Conservation (phyloP, 1,140 invertebrate species). For the Lordiphosa mommai region DNA sequence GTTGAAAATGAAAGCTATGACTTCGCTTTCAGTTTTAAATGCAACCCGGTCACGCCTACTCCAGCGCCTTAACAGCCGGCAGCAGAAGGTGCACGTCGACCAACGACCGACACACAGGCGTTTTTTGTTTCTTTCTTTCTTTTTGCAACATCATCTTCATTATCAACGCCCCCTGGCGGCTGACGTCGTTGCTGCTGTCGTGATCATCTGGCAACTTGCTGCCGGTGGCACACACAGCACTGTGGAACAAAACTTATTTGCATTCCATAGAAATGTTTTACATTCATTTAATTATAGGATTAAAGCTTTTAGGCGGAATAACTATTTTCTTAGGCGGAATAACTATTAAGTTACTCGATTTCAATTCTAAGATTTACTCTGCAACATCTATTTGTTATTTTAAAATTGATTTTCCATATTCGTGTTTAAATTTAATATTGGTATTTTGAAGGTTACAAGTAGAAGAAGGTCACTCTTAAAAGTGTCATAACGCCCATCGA, state of each 20-base stretch:
- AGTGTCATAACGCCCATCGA: no score
- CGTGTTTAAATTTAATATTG: no score
- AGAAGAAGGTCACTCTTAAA: no score
- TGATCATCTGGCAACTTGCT: slow-evolving; percentile 9
- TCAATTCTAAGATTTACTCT: no score
- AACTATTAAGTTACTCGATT: no score
- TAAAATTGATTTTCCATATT: no score
- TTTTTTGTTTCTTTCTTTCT: slow-evolving; percentile 18
- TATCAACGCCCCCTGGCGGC: slow-evolving; percentile 28
- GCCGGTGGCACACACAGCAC: background rate
- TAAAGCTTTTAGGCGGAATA: no score
- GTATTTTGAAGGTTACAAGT: no score
- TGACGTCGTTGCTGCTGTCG: background rate
- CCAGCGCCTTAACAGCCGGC: slow-evolving; percentile 7
- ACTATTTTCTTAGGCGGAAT: no score
- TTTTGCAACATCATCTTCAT: slow-evolving; percentile 70
- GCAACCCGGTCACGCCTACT: slow-evolving; percentile 44
- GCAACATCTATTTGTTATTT: no score
- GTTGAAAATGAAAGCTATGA: slow-evolving; percentile 57
- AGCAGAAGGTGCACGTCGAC: slow-evolving; percentile 11
- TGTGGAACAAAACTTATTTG: background rate
- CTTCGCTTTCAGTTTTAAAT: slow-evolving; percentile 56
- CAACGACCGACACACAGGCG: slow-evolving; percentile 46
- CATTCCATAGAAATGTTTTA: no score
- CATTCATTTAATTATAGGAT: no score